phyloP scores from a whole-genome alignment of 2,888 invertebrate species.

The Polymixis lichenea region DNA sequence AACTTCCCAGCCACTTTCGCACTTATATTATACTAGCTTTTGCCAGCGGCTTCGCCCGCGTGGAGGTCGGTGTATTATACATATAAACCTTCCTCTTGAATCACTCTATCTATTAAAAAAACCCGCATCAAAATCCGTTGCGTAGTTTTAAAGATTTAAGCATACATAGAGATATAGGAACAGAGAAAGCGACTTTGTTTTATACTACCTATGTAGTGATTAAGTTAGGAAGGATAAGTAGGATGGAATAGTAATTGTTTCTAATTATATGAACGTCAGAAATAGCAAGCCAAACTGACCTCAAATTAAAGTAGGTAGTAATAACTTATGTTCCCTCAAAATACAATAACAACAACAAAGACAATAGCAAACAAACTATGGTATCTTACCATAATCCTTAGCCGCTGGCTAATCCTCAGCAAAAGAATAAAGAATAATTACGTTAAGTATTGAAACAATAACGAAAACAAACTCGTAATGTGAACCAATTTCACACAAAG shows the following conservation, averaged over 20 bases:
- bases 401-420: neutral
- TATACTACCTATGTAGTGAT: no score
- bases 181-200: no score
- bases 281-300: neutral
- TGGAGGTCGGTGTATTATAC: no score
- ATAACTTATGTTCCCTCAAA: neutral
- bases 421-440: neutral
- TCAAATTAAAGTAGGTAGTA: neutral
- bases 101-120: no score
- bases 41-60: no score
- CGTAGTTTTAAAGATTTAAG: no score
- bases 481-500: slow-evolving; percentile 13
- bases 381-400: neutral
- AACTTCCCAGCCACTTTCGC: no score
- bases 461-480: slow-evolving; percentile 2
- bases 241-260: neutral
- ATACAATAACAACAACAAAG: neutral
- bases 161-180: no score
- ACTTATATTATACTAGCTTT: no score
- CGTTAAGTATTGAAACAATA: neutral
- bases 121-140: no score
- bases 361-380: neutral
- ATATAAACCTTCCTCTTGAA: no score
- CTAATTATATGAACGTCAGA: neutral
- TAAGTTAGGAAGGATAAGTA: no score